Evolutionary conservation across 2,113 vertebrate species (phyloP), one percentile per base, ranked within the genome.

Genomic region (Equus przewalskii): DNA sequence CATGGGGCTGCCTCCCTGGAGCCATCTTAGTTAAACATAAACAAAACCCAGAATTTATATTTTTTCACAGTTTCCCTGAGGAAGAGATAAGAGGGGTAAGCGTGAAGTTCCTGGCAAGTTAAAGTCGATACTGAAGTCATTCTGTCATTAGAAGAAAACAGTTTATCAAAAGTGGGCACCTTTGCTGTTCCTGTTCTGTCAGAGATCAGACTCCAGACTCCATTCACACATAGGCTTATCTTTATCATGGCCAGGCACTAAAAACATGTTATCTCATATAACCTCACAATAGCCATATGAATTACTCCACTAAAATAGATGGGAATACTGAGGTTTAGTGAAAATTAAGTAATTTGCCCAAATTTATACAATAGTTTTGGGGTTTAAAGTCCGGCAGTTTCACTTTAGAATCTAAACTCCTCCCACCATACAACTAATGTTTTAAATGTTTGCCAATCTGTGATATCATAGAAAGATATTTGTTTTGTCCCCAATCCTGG

Each of bases 271-370:
- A 83, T 78, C 16, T 96, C 49, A 75, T 7, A 75, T 72, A 75
- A 76, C 13, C 9, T 67, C 41, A 7, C 16, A 49, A 67, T 22
- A 84, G 51, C 36, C 51, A 7, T 14, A 33, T n/a, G 69, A 82
- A 78, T 60, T 70, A 76, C 28, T 64, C 36, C 46, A 60, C 87
- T 21, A 30, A 41, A 86, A 22, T 18, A 36, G 69, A 85, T 44
- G 14, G 46, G 36, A 85, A 95, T 24, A 69, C 30, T 41, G 15
- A 92, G 44, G 58, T 30, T 69, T 80, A 64, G 54, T 44, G 56
- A 87, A 79, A 80, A 49, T 73, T 93, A 94, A 73, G n/a, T 21
- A n/a, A 79, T 85, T 78, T 89, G 28, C 24, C 54, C 46, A 78
- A 24, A 49, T 62, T 56, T 93, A 58, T 28, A 14, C 11, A 36